Conservation (phyloP, 1,140 invertebrate genomes). For the Papilio polytes region DNA sequence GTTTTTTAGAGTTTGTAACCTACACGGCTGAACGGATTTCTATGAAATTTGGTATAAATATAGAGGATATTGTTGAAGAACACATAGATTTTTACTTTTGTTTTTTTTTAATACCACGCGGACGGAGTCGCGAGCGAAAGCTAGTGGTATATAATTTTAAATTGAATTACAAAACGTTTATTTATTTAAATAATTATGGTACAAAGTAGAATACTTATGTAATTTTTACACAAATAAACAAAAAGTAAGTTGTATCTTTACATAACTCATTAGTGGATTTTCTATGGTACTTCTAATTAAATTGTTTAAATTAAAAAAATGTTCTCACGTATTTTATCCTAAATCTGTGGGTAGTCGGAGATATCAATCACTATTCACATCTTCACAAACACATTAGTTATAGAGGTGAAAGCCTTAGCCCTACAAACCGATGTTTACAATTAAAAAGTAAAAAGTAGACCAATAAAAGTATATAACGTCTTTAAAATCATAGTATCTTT, state of each 20-base stretch:
- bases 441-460: no score
- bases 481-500: no score
- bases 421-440: not conserved
- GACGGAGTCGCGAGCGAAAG: no score
- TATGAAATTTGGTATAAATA: no score
- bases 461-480: no score
- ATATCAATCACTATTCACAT: not conserved
- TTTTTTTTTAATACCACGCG: no score
- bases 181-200: not conserved
- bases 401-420: not conserved
- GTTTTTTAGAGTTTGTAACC: no score
- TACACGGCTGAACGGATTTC: no score
- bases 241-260: not conserved
- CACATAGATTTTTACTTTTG: no score
- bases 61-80: no score
- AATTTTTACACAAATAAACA: not conserved
- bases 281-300: not conserved
- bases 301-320: constrained; percentile 5
- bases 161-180: not conserved
- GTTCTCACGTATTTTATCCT: not conserved
- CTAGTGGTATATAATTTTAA: not conserved
- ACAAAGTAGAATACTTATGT: not conserved
- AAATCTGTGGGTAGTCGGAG: not conserved
- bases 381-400: not conserved
- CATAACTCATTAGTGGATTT: not conserved